A percentile compares a stretch with the other conserved stretches of the same genome.
These are phyloP conservation scores for Diloba caeruleocephala DNA, from an alignment of 2,888 invertebrate genomes.

Conservation along the genomic window DNA sequence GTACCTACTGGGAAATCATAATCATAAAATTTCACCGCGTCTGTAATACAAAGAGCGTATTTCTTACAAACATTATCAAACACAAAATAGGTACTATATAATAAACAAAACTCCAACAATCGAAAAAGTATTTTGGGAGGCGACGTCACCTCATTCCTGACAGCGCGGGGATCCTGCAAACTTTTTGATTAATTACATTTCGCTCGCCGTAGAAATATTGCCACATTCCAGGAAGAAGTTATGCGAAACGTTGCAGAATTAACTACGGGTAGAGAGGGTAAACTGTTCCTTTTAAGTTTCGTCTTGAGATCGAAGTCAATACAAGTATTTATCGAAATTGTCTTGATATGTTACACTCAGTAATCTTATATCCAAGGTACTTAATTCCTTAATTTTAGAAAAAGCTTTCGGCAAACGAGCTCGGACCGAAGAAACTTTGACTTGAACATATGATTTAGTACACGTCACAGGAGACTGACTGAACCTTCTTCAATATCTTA, in stretches of 20 bases:
- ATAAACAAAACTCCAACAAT: conserved; percentile 48
- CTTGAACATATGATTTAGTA: no score
- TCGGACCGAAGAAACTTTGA: no score
- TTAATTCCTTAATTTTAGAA: no score
- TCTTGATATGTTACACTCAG: no score
- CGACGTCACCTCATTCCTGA: conserved; percentile 60
- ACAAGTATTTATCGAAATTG: no score
- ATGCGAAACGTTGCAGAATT: conserved; percentile 64
- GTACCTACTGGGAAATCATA: no score
- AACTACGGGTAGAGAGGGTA: conserved; percentile 44
- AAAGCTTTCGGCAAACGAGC: no score
- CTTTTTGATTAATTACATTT: conserved; percentile 89
- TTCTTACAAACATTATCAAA: conserved; percentile 4
- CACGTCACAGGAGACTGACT: no score
- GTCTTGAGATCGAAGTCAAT: no score
- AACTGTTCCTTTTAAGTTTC: no score
- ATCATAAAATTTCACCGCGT: background rate
- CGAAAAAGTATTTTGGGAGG: conserved; percentile 53
- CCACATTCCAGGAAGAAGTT: conserved; percentile 81
- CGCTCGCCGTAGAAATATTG: conserved; percentile 81
- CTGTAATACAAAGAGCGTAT: conserved; percentile 1
- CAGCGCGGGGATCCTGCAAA: conserved; percentile 70
- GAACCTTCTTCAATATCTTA: no score
- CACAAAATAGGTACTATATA: conserved; percentile 37
- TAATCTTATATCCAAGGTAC: no score